Percentiles rank a stretch among this genome's conserved stretches.
phyloP scores from a whole-genome alignment of 1,140 invertebrate genomes.

The Cotesia typhae region DNA sequence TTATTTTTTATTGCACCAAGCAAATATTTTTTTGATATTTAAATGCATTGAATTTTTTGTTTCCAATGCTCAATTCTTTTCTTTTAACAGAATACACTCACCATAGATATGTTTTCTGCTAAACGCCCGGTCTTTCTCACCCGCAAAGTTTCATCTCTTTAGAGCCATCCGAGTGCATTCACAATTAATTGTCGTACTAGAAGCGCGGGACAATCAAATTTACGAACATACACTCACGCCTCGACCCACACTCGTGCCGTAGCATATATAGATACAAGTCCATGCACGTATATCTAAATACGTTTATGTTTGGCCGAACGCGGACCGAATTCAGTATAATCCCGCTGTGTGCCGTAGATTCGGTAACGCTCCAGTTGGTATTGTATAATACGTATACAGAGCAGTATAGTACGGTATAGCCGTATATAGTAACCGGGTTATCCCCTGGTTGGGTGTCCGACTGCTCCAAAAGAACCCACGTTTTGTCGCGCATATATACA shows the following conservation, averaged over 20 bases:
- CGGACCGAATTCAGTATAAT: constrained; percentile 35
- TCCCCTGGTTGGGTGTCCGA: no score
- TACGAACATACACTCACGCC: constrained; percentile 21
- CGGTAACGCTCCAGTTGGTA: background rate
- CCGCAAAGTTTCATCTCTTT: constrained; percentile 37
- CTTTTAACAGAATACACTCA: background rate
- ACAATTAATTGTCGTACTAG: constrained; percentile 40
- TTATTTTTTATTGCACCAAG: no score
- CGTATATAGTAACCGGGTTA: background rate
- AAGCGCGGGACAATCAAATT: constrained; percentile 44
- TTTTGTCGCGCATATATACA: constrained; percentile 22
- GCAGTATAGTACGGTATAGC: background rate
- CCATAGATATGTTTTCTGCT: background rate
- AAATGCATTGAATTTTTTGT: no score
- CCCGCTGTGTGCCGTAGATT: constrained; percentile 20
- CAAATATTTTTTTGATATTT: no score
- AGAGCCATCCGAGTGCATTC: constrained; percentile 37
- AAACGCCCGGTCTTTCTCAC: constrained; percentile 11
- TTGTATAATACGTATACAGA: background rate
- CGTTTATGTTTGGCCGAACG: constrained; percentile 24
- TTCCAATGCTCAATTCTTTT: no score
- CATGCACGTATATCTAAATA: background rate
- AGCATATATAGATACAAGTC: no score
- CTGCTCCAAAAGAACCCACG: background rate
- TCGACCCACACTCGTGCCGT: background rate